phyloP scores from a whole-genome alignment of 2,888 invertebrate genomes.

The Sisyra nigra region DNA sequence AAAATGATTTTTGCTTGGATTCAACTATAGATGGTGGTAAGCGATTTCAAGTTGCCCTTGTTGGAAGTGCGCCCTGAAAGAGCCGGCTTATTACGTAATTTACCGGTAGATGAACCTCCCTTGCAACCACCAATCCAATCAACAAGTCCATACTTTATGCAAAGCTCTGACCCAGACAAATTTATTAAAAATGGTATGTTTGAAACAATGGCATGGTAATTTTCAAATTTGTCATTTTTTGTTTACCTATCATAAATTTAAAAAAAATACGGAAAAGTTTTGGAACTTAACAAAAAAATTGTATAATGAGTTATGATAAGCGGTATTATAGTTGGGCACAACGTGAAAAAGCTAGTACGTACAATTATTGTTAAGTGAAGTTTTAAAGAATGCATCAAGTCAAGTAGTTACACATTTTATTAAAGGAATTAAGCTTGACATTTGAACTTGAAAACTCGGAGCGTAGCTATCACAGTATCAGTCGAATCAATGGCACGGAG shows the following conservation, averaged over 20 bases:
- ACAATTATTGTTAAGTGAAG: too few relatives aligned
- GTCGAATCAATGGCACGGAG: too few relatives aligned
- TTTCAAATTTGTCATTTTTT: too few relatives aligned
- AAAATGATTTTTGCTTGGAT: slow-evolving; percentile 7
- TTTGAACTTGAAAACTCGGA: too few relatives aligned
- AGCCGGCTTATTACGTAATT: slow-evolving; percentile 41
- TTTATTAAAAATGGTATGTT: slow-evolving; percentile 41
- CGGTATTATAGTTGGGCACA: not conserved
- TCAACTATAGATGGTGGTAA: slow-evolving; percentile 49
- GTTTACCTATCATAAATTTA: too few relatives aligned
- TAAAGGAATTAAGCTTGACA: too few relatives aligned
- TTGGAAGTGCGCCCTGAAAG: slow-evolving; percentile 50
- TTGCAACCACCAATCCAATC: slow-evolving; percentile 39
- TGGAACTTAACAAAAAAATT: too few relatives aligned
- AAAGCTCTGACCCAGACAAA: slow-evolving; percentile 41
- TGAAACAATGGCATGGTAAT: not conserved
- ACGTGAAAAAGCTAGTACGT: not conserved
- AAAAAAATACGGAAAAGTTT: too few relatives aligned
- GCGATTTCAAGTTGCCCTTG: slow-evolving; percentile 52
- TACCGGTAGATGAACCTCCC: slow-evolving; percentile 41
- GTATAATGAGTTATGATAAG: not conserved
- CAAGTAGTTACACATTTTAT: too few relatives aligned
- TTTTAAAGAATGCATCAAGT: too few relatives aligned
- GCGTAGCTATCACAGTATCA: too few relatives aligned
- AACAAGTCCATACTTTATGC: slow-evolving; percentile 49